These are phyloP conservation scores for Paradoxurus hermaphroditus DNA, from an alignment of 2,113 vertebrate genomes.

Conservation along the genomic window DNA sequence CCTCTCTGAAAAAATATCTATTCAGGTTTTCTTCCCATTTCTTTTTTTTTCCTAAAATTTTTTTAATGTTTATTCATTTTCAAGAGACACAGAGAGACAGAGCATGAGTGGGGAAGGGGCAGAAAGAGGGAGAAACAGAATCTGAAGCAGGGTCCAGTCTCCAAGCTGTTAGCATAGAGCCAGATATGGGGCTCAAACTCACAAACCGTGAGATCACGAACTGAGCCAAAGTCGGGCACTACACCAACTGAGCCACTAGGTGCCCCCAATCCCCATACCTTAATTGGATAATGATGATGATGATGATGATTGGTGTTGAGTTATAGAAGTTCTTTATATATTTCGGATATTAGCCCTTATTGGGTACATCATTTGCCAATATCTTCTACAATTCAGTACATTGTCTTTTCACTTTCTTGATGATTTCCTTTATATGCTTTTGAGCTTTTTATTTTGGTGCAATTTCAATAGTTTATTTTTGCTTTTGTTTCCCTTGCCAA, in stretches of 20 bases:
- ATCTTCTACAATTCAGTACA: not conserved
- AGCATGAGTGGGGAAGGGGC: too few species aligned
- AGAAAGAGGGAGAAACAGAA: too few species aligned
- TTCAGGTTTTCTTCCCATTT: not conserved
- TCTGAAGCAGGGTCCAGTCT: too few species aligned
- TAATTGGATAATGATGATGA: not conserved
- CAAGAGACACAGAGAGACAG: too few species aligned
- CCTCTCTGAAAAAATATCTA: not conserved
- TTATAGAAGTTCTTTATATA: not conserved
- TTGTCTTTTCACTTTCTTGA: not conserved
- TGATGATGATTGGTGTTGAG: not conserved
- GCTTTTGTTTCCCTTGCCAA: not conserved
- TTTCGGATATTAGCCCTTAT: not conserved
- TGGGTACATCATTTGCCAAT: not conserved
- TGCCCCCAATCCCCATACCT: too few species aligned
- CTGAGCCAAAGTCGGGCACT: too few species aligned
- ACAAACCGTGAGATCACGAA: too few species aligned
- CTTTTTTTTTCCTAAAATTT: not conserved
- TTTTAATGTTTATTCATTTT: too few species aligned
- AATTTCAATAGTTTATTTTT: not conserved
- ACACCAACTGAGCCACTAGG: too few species aligned
- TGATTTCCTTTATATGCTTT: not conserved
- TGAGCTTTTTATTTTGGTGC: not conserved
- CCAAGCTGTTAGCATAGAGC: too few species aligned
- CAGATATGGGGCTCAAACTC: too few species aligned